These are phyloP conservation scores for Hyperoplus lanceolatus DNA, from an alignment of 2,797 vertebrate species.

Conservation along the genomic window DNA sequence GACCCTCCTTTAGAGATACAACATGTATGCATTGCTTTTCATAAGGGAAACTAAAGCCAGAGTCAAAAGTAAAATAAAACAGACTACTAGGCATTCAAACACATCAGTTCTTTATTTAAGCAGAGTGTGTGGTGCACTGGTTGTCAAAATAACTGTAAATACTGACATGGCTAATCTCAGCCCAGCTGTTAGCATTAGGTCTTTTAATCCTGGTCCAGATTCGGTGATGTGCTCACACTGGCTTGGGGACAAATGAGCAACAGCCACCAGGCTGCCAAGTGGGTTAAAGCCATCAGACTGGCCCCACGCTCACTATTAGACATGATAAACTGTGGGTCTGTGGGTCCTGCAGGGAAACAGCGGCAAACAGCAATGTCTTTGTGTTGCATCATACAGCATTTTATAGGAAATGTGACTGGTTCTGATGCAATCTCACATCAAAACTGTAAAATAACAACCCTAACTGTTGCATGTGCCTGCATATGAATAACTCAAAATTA, in stretches of 20 bases:
- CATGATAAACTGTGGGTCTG: conserved; percentile 74
- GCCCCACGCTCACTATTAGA: conserved; percentile 72
- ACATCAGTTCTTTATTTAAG: conserved; percentile 63
- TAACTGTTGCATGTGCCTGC: conserved; percentile 4
- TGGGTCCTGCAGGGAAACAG: conserved; percentile 54
- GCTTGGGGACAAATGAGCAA: conserved; percentile 82
- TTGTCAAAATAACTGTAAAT: conserved; percentile 85
- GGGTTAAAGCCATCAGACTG: conserved; percentile 80
- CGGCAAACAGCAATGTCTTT: conserved; percentile 43
- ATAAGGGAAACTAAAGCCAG: neutral
- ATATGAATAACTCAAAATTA: conserved; percentile 11
- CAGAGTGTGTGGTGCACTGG: conserved; percentile 58
- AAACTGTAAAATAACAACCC: conserved; percentile 25
- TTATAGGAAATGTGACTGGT: conserved; percentile 42
- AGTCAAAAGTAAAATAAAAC: conserved; percentile 35
- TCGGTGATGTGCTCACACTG: conserved; percentile 79
- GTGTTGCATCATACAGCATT: conserved; percentile 50
- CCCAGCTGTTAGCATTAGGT: conserved; percentile 84
- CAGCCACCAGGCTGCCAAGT: conserved; percentile 82
- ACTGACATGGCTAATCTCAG: conserved; percentile 83
- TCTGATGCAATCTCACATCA: conserved; percentile 35
- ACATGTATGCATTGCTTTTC: conserved; percentile 10
- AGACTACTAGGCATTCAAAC: conserved; percentile 42
- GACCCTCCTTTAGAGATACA: conserved; percentile 18
- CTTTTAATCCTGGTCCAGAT: conserved; percentile 83